phyloP scores from a whole-genome alignment of 2,888 invertebrate genomes.

The Tolmerus cingulatus region DNA sequence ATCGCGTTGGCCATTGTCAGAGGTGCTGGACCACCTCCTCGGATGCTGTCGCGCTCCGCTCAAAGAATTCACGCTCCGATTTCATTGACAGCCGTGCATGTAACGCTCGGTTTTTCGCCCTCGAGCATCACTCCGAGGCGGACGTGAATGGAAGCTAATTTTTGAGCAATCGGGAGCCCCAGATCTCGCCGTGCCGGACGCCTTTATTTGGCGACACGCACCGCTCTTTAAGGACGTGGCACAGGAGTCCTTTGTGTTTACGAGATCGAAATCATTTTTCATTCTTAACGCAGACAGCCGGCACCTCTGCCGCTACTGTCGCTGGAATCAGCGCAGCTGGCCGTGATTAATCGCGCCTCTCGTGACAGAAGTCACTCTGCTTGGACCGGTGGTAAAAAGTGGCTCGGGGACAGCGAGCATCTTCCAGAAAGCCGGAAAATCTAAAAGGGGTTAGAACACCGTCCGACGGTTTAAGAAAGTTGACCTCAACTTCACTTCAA shows the following conservation, averaged over 20 bases:
- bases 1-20: not conserved
- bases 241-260: not conserved
- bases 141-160: slow-evolving; percentile 13
- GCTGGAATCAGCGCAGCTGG: not conserved
- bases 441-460: not conserved
- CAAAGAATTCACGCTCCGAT: not conserved
- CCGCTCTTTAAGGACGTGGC: slow-evolving; percentile 2
- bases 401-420: not conserved
- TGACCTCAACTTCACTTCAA: not conserved
- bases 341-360: slow-evolving; percentile 5
- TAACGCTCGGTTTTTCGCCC: not conserved
- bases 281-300: slow-evolving; percentile 15
- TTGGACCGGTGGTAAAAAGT: not conserved
- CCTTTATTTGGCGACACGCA: slow-evolving; percentile 11
- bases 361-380: not conserved
- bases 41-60: not conserved
- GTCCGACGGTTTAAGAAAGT: not conserved
- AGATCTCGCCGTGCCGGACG: not conserved
- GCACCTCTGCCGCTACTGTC: not conserved
- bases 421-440: not conserved
- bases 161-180: slow-evolving; percentile 1
- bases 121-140: not conserved
- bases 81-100: not conserved
- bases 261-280: slow-evolving; percentile 9
- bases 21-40: not conserved